Evolutionary conservation across 2,888 invertebrate species (phyloP).

Genomic region (Campoplex capitator): DNA sequence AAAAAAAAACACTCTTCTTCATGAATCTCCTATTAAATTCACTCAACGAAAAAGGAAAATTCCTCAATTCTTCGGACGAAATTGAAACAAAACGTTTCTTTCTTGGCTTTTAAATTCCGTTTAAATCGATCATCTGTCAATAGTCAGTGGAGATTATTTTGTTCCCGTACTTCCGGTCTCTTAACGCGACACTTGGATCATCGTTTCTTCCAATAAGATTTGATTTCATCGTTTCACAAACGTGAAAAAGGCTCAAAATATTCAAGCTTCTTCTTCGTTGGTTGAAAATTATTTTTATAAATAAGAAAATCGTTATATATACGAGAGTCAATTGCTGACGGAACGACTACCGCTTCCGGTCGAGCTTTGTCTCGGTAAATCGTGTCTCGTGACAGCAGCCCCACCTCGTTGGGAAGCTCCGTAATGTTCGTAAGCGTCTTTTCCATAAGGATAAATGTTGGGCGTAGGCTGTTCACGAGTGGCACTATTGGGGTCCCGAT

Average conservation of each 20-base stretch:
- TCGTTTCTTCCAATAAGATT: neutral
- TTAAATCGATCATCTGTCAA: constrained; percentile 1
- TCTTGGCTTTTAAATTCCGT: neutral
- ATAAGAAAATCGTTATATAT: neutral
- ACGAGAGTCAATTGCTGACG: constrained; percentile 77
- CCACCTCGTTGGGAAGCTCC: constrained; percentile 77
- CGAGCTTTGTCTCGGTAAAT: constrained; percentile 69
- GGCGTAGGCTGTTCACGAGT: constrained; percentile 41
- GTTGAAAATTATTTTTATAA: neutral
- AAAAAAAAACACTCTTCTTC: neutral
- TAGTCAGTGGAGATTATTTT: neutral
- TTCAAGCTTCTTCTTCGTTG: neutral
- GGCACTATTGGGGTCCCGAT: constrained; percentile 55
- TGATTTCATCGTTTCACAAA: neutral
- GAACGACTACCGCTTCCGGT: constrained; percentile 80
- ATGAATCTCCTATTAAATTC: neutral
- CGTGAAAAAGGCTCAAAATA: neutral
- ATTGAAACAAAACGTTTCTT: neutral
- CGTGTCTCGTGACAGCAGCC: constrained; percentile 69
- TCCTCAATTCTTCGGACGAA: neutral
- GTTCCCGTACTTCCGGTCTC: neutral
- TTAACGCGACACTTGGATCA: neutral
- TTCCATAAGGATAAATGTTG: constrained; percentile 71
- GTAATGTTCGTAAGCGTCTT: constrained; percentile 81
- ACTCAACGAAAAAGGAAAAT: neutral